These are phyloP conservation scores for Netelia melanura DNA, from an alignment of 2,888 invertebrate species.

Conservation along the genomic window DNA sequence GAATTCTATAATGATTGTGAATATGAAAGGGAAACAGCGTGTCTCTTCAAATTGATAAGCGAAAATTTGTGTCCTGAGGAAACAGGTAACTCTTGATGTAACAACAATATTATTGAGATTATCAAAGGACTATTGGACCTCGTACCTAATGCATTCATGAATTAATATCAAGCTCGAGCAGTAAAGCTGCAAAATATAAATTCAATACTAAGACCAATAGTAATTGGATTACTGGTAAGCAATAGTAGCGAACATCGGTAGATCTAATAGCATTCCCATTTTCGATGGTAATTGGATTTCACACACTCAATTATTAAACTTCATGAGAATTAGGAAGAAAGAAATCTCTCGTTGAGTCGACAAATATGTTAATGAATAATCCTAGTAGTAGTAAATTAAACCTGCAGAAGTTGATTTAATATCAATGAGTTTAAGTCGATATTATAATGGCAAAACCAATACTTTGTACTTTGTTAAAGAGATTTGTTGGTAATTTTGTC, in stretches of 20 bases:
- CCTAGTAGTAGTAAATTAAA: too few species aligned
- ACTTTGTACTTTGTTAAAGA: too few species aligned
- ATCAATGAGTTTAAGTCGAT: too few species aligned
- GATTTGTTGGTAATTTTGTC: too few species aligned
- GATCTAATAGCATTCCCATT: background rate
- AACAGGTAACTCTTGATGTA: conserved; percentile 39
- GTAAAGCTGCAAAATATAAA: conserved; percentile 25
- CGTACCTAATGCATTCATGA: too few species aligned
- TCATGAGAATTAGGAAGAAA: background rate
- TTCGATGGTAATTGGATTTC: conserved; percentile 18
- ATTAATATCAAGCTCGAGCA: background rate
- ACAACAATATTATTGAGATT: background rate
- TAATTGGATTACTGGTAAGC: conserved; percentile 20
- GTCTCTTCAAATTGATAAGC: conserved; percentile 69
- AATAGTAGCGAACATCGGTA: conserved; percentile 23
- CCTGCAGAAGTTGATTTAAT: too few species aligned
- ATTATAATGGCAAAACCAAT: too few species aligned
- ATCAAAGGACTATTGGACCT: background rate
- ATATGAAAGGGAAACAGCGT: conserved; percentile 58
- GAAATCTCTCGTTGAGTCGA: background rate
- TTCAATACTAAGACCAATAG: background rate
- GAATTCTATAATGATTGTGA: conserved; percentile 69
- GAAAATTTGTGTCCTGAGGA: conserved; percentile 66
- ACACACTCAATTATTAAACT: background rate
- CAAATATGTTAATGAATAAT: too few species aligned